A percentile compares a stretch with the other conserved stretches of the same genome.
Evolutionary conservation across 2,113 vertebrate genomes (phyloP).

Genomic region (Taxidea taxus): DNA sequence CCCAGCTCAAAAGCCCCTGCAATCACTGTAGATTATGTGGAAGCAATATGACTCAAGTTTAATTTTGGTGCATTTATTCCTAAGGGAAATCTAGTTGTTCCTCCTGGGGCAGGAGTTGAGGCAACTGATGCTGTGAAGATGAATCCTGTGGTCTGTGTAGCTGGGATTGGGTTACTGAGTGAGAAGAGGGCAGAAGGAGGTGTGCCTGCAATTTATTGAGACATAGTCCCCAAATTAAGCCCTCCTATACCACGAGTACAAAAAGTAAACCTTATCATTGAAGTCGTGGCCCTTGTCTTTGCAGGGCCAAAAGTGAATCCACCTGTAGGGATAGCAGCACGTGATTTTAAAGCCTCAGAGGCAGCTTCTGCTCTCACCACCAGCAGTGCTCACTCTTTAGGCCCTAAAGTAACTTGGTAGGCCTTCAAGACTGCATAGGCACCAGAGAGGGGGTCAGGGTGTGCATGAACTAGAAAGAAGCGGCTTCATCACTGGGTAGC

Average conservation of each 20-base stretch:
- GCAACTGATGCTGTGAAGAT: conserved; percentile 80
- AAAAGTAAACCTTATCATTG: conserved; percentile 77
- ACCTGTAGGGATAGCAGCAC: conserved; percentile 60
- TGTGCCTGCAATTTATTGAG: conserved; percentile 11
- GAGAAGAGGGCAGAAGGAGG: conserved; percentile 75
- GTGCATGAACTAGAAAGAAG: not conserved
- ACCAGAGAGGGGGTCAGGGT: not conserved
- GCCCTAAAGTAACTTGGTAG: not conserved
- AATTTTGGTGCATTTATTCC: conserved; percentile 81
- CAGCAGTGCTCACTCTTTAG: not conserved
- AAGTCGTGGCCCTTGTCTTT: conserved; percentile 68
- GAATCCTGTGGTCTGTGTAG: conserved; percentile 73
- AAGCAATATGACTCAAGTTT: conserved; percentile 63
- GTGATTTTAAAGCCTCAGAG: conserved; percentile 57
- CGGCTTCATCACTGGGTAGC: not conserved
- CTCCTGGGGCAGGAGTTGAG: conserved; percentile 57
- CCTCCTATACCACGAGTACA: conserved; percentile 70
- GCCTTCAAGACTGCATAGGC: not conserved
- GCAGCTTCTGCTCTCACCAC: not conserved
- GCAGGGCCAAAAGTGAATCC: conserved; percentile 82
- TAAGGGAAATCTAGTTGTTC: conserved; percentile 79
- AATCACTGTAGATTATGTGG: not conserved
- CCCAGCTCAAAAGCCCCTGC: conserved; percentile 42
- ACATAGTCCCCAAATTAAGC: conserved; percentile 77
- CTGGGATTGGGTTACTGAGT: conserved; percentile 56